Conservation (phyloP, 2,888 invertebrate species). For the Busseola fusca region DNA sequence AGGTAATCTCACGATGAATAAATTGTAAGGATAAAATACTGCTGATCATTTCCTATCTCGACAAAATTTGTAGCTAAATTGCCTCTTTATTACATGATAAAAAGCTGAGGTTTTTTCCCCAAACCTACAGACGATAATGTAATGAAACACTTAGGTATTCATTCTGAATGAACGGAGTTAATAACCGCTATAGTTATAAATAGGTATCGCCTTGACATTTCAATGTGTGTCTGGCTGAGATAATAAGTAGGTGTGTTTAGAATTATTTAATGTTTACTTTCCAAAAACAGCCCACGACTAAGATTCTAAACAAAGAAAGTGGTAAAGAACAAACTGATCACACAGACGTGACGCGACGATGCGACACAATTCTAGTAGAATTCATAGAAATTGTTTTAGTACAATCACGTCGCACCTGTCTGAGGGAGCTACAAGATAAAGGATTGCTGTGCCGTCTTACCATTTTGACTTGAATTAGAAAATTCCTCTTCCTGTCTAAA, state of each 20-base stretch:
- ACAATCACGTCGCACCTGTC: too few species aligned
- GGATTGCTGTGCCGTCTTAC: background rate
- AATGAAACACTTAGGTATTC: slow-evolving; percentile 10
- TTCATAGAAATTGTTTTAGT: background rate
- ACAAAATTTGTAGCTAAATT: slow-evolving; percentile 7
- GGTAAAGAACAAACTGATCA: background rate
- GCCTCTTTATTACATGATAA: background rate
- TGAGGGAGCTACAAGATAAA: background rate
- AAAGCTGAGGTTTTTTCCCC: background rate
- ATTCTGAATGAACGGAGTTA: background rate
- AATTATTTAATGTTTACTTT: background rate
- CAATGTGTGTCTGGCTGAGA: slow-evolving; percentile 1
- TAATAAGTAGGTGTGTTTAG: background rate
- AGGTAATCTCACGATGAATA: background rate
- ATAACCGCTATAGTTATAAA: background rate
- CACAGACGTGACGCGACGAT: background rate
- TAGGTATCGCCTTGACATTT: slow-evolving; percentile 11
- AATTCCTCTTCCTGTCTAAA: background rate
- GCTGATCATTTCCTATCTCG: background rate
- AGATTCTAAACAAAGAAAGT: background rate
- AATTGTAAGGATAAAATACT: background rate
- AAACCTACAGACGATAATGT: background rate
- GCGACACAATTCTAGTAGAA: background rate
- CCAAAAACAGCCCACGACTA: background rate
- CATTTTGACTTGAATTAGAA: background rate